phyloP scores from a whole-genome alignment of 2,113 vertebrate species.

The Isichthys henryi region DNA sequence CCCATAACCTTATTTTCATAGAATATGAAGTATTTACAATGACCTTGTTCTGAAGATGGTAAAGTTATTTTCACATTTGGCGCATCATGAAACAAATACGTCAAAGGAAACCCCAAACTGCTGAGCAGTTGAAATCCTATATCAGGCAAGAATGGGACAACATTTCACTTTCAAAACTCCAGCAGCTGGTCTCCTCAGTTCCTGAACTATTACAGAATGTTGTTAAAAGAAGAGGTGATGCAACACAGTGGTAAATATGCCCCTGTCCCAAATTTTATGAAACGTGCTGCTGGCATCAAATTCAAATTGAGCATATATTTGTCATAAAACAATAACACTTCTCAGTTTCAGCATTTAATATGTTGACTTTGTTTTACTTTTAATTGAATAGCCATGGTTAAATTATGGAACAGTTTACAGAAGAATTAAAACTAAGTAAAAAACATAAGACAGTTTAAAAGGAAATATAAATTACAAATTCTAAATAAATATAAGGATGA shows the following conservation, averaged over 20 bases:
- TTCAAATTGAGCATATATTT: neutral
- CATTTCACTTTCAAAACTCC: neutral
- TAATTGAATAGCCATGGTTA: neutral
- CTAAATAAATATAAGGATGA: no score
- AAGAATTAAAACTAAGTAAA: no score
- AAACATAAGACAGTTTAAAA: no score
- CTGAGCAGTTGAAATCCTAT: neutral
- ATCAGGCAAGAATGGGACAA: neutral
- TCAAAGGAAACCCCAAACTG: neutral
- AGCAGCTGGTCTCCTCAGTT: neutral
- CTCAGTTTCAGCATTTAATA: neutral
- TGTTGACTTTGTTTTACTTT: neutral
- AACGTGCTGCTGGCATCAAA: neutral
- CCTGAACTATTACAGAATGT: neutral
- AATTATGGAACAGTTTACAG: no score
- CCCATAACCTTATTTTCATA: neutral
- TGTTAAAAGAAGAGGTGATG: neutral
- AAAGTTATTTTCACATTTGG: neutral
- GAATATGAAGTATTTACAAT: neutral
- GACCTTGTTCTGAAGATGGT: neutral
- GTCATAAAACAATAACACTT: neutral
- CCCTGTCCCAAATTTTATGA: neutral
- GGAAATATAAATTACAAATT: no score
- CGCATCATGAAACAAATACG: neutral
- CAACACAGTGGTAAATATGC: neutral